These are phyloP conservation scores for Arbacia lixula DNA, from an alignment of 53 echinoderm and acorn worm genomes.

Conservation along the genomic window DNA sequence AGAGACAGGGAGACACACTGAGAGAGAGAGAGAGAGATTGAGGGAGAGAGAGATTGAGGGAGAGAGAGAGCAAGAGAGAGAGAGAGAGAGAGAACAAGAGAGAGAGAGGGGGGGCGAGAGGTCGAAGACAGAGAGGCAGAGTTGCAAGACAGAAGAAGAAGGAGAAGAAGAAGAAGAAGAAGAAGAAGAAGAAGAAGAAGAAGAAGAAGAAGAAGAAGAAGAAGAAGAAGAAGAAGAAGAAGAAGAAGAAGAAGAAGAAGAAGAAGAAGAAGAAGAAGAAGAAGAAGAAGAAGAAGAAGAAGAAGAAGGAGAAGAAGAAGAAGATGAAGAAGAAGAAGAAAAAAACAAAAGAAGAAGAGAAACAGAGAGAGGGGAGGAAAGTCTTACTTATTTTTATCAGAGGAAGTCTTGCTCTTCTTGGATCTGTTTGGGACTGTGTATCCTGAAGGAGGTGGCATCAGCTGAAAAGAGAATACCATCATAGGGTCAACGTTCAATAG, in stretches of 20 bases:
- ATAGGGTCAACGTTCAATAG: too few species aligned
- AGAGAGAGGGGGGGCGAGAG: background rate
- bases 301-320: background rate
- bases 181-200: background rate
- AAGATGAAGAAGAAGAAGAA: background rate
- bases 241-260: background rate
- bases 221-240: background rate
- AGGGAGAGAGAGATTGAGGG: background rate
- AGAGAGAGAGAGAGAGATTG: too few species aligned
- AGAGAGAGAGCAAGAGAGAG: background rate
- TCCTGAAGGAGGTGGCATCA: constrained; percentile 54
- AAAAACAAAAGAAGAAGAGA: too few species aligned
- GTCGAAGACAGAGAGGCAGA: background rate
- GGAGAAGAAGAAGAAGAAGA: background rate
- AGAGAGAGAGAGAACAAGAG: background rate
- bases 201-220: background rate
- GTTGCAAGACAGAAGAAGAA: background rate
- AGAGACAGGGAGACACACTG: too few species aligned
- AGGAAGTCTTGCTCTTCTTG: constrained; percentile 27
- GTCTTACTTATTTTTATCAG: constrained; percentile 42
- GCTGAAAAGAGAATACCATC: constrained; percentile 9
- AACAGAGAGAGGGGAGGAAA: too few species aligned
- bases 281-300: background rate
- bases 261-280: background rate
- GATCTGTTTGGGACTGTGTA: constrained; percentile 33